Percentiles rank a stretch among this genome's conserved stretches.
Evolutionary conservation across 2,888 invertebrate genomes (phyloP).

Genomic region (Hydriomena furcata): DNA sequence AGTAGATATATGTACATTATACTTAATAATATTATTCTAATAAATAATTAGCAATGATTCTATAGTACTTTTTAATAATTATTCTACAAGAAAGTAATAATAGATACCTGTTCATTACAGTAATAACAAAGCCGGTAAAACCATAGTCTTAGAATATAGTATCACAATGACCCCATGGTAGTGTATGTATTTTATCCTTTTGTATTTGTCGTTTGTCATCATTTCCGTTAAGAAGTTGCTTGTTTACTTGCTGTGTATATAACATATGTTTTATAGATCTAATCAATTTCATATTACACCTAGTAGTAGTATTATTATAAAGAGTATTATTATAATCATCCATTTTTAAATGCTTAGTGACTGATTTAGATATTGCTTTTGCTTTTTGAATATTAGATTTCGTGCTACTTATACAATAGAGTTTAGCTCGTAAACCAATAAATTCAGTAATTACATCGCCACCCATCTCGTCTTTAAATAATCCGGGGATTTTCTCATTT

Average conservation of each 20-base stretch:
- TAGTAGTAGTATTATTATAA: background rate
- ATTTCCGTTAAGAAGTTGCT: conserved; percentile 5
- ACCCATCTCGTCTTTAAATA: conserved; percentile 17
- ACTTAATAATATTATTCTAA: too few relatives aligned
- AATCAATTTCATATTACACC: conserved; percentile 13
- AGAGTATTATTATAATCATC: background rate
- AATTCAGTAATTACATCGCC: conserved; percentile 9
- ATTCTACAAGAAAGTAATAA: too few relatives aligned
- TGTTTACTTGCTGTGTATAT: conserved; percentile 7
- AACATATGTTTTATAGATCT: conserved; percentile 5
- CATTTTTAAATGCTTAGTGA: background rate
- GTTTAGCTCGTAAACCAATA: conserved; percentile 13
- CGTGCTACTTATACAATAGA: conserved; percentile 1
- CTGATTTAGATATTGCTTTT: conserved; percentile 4
- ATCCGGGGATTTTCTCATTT: conserved; percentile 7
- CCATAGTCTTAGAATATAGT: conserved; percentile 5
- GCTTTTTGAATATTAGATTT: conserved; percentile 5
- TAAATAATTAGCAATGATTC: too few relatives aligned
- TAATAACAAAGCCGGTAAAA: too few relatives aligned
- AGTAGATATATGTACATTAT: too few relatives aligned
- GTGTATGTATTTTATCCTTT: background rate
- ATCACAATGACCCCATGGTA: conserved; percentile 9
- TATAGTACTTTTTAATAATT: too few relatives aligned
- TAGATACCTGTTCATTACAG: too few relatives aligned
- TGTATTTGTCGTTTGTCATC: conserved; percentile 12